Evolutionary conservation across 2,888 invertebrate species (phyloP).

Genomic region (Rhamphomyia laevipes): DNA sequence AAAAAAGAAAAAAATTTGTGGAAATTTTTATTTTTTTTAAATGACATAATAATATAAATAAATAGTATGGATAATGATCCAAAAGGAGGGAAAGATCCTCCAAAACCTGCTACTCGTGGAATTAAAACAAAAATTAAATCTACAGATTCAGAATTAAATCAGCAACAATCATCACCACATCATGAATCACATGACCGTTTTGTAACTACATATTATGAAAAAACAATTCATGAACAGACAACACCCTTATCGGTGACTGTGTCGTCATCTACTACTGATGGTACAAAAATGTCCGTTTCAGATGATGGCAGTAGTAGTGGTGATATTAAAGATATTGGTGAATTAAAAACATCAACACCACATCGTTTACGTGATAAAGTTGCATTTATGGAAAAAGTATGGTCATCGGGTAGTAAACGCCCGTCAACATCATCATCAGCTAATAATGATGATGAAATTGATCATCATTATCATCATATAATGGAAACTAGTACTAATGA

Average conservation of each 20-base stretch:
- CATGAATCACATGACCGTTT: neutral
- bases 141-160: neutral
- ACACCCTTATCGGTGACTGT: neutral
- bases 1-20: neutral
- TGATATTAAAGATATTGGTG: neutral
- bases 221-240: slow-evolving; percentile 7
- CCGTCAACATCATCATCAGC: slow-evolving; percentile 24
- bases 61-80: slow-evolving; percentile 32
- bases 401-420: slow-evolving; percentile 42
- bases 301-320: neutral
- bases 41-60: neutral
- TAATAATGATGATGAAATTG: slow-evolving; percentile 30
- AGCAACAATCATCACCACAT: neutral
- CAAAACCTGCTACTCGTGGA: slow-evolving; percentile 3
- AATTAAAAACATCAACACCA: slow-evolving; percentile 17
- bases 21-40: neutral
- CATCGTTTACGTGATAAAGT: slow-evolving; percentile 58
- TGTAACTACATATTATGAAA: neutral
- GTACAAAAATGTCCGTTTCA: neutral
- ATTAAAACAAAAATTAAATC: neutral
- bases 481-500: slow-evolving; percentile 3
- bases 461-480: slow-evolving; percentile 28
- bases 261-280: neutral
- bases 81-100: slow-evolving; percentile 27
- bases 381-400: slow-evolving; percentile 68